Percentiles rank a stretch among this genome's conserved stretches.
Evolutionary conservation across 2,888 invertebrate genomes (phyloP).

Genomic region (Eupithecia vulgata): DNA sequence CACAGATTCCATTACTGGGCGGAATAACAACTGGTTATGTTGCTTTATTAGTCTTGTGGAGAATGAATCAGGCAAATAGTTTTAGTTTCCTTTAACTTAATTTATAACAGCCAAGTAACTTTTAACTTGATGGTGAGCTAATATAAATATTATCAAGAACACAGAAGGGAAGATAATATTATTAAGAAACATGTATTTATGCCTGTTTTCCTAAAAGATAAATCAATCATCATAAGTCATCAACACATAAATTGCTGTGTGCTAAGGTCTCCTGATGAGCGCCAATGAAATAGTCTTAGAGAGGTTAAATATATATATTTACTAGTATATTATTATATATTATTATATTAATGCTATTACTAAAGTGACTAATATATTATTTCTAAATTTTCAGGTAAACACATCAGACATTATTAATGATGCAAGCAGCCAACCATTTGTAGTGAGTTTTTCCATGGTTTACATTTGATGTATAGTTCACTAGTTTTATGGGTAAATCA

Average conservation of each 20-base stretch:
- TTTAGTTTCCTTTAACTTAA: not conserved
- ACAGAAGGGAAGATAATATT: not conserved
- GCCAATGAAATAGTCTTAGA: not conserved
- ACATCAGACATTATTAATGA: not conserved
- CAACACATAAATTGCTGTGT: not conserved
- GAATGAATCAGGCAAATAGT: not conserved
- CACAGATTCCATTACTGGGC: conserved; percentile 40
- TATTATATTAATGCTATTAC: too few species aligned
- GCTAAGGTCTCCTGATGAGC: not conserved
- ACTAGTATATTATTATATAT: too few species aligned
- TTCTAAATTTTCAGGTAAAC: not conserved
- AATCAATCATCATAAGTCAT: not conserved
- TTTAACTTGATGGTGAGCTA: too few species aligned
- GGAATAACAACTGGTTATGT: conserved; percentile 16
- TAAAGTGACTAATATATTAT: too few species aligned
- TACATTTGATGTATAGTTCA: too few species aligned
- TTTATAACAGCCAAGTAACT: not conserved
- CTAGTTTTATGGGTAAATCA: too few species aligned
- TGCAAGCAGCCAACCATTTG: not conserved
- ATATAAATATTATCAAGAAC: not conserved
- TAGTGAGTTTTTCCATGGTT: not conserved
- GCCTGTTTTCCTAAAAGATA: not conserved
- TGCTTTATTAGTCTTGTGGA: conserved; percentile 5
- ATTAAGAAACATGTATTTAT: not conserved
- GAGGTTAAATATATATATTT: too few species aligned